These are phyloP conservation scores for Melanostoma mellinum DNA, from an alignment of 2,888 invertebrate genomes.

Conservation along the genomic window DNA sequence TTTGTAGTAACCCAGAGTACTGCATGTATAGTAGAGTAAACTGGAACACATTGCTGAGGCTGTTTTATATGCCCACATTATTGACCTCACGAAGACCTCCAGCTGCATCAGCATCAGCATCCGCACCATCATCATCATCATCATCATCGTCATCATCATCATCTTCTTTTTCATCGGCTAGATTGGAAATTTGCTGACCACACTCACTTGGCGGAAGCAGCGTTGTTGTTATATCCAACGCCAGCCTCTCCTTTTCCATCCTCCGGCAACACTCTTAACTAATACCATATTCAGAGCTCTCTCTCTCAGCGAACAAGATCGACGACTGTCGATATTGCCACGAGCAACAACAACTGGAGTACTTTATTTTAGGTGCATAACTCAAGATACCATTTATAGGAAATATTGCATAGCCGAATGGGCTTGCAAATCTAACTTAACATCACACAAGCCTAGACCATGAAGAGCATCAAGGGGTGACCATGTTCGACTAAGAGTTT, in stretches of 20 bases:
- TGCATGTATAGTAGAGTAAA: slow-evolving; percentile 44
- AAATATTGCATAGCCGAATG: slow-evolving; percentile 71
- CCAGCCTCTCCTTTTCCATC: slow-evolving; percentile 52
- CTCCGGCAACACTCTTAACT: slow-evolving; percentile 59
- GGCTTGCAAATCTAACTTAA: slow-evolving; percentile 60
- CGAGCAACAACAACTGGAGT: slow-evolving; percentile 71
- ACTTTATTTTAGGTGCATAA: slow-evolving; percentile 73
- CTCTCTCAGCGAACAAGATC: slow-evolving; percentile 58
- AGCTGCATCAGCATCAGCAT: slow-evolving; percentile 59
- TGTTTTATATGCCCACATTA: slow-evolving; percentile 72
- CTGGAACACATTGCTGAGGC: slow-evolving; percentile 66
- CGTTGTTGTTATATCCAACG: slow-evolving; percentile 55
- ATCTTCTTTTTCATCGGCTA: slow-evolving; percentile 45
- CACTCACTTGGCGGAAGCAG: slow-evolving; percentile 69
- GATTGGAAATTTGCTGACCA: slow-evolving; percentile 70
- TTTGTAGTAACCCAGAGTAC: slow-evolving; percentile 39
- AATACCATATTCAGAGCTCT: slow-evolving; percentile 54
- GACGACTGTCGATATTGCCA: slow-evolving; percentile 69
- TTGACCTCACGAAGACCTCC: slow-evolving; percentile 71
- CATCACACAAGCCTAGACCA: slow-evolving; percentile 41
- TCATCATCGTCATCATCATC: slow-evolving; percentile 21
- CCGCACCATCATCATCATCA: slow-evolving; percentile 46
- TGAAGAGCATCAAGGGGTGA: slow-evolving; percentile 26
- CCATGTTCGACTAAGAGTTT: neutral
- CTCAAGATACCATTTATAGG: slow-evolving; percentile 73